Evolutionary conservation across 2,797 vertebrate species (phyloP).

Genomic region (Sciurus carolinensis): DNA sequence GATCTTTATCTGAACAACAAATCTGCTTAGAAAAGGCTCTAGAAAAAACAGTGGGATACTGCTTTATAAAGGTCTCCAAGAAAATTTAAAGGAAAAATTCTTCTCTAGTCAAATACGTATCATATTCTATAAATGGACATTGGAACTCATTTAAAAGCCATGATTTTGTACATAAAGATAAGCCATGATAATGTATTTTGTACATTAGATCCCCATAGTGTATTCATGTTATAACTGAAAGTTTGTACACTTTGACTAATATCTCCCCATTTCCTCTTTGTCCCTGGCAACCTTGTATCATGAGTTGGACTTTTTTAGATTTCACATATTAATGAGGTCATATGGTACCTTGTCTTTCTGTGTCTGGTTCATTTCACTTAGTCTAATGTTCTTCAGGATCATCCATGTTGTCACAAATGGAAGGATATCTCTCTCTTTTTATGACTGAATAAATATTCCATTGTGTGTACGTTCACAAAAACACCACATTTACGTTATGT

Average conservation of each 20-base stretch:
- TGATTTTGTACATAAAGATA: neutral
- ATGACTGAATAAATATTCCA: neutral
- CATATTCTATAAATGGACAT: neutral
- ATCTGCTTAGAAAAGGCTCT: neutral
- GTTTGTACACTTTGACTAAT: neutral
- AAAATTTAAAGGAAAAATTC: neutral
- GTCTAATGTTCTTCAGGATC: neutral
- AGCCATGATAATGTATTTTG: neutral
- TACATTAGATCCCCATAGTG: neutral
- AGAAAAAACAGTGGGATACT: neutral
- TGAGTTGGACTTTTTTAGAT: neutral
- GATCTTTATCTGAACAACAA: neutral
- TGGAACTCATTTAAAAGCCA: neutral
- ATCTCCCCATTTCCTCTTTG: neutral
- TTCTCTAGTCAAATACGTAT: neutral
- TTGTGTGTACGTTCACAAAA: neutral
- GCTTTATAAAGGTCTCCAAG: neutral
- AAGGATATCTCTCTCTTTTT: neutral
- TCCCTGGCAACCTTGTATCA: neutral
- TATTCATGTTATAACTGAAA: neutral
- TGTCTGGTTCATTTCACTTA: neutral
- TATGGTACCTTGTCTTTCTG: neutral
- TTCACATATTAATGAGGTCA: neutral
- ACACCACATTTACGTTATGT: neutral
- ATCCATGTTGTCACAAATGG: neutral